Base-by-base conservation (phyloP, 2,113 vertebrate species). In the Syngnathoides biaculeatus region DNA sequence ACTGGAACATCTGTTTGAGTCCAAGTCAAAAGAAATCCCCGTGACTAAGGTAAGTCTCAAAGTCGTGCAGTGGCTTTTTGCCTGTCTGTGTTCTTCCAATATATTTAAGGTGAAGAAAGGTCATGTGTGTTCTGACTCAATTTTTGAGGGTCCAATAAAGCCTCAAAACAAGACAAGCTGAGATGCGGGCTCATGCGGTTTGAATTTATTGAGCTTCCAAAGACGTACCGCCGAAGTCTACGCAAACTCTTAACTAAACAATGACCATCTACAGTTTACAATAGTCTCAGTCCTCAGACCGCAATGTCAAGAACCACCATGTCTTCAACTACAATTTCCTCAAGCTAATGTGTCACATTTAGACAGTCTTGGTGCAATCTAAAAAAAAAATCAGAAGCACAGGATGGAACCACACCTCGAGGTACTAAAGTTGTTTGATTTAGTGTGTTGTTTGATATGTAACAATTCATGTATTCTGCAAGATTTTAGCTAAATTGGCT, bases 1-100 rank as follows among this genome's bases (percentile, higher is more conserved):
- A 91, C 92, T 99, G 84, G 97, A 99, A 75, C 93, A 95, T 80
- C 93, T 99, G 77, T 99, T 99, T 89, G 96, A 99, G 85, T 90
- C 94, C 12, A 99, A 97, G 76, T 99, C 96, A 59, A 99, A 99
- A 84, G 97, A 99, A 90, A 92, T 96, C 71, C 92, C 94, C 52
- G 94, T 94, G 74, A 94, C 95, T 48, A 99, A 98, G 95, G 97
- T 99, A 94, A 89, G 12, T 22, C 39, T 53, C 52, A 3, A 14
- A 30, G 26, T 8, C 55, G 5, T 57, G 30, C 26, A 22, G 38
- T 42, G 39, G 38, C 20, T 43, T 35, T 35, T 35, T 35, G 30
- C 30, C 3, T 35, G 6, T 12, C 48, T 50, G 19, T 20, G 19
- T 22, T 26, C 39, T 52, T n/a, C 26, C 13, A 70, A 64, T 65